Evolutionary conservation across 2,113 vertebrate species (phyloP).

Genomic region (Toxotes jaculatrix): DNA sequence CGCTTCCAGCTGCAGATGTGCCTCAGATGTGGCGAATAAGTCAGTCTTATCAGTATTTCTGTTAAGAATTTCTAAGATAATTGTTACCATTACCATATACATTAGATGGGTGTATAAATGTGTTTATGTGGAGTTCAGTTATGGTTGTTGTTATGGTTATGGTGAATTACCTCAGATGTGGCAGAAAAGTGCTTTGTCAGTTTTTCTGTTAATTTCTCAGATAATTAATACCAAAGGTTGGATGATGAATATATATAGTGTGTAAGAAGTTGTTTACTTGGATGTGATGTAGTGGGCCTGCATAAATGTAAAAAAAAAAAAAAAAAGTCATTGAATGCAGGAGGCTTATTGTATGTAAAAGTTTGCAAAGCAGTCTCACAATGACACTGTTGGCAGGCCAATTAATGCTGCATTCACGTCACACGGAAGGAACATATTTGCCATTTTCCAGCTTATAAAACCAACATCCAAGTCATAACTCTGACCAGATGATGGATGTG

Average conservation of each 20-base stretch:
- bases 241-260: background rate
- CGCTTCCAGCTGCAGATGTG: conserved; percentile 3
- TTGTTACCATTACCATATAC: background rate
- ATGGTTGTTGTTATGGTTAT: background rate
- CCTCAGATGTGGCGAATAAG: conserved; percentile 15
- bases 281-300: background rate
- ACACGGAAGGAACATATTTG: conserved; percentile 35
- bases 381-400: conserved; percentile 12
- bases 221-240: background rate
- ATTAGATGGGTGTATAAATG: background rate
- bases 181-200: background rate
- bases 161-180: conserved; percentile 1
- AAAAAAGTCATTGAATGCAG: background rate
- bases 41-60: background rate
- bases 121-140: background rate
- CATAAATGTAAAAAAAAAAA: background rate
- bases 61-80: background rate
- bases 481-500: conserved; percentile 2
- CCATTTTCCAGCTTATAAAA: conserved; percentile 58
- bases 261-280: background rate
- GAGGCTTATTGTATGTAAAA: background rate
- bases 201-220: background rate
- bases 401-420: conserved; percentile 25
- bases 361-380: conserved; percentile 8
- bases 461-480: conserved; percentile 37